Evolutionary conservation across 2,113 vertebrate genomes (phyloP), one percentile per base, ranked within the genome.

Genomic region (Pelobates fuscus): DNA sequence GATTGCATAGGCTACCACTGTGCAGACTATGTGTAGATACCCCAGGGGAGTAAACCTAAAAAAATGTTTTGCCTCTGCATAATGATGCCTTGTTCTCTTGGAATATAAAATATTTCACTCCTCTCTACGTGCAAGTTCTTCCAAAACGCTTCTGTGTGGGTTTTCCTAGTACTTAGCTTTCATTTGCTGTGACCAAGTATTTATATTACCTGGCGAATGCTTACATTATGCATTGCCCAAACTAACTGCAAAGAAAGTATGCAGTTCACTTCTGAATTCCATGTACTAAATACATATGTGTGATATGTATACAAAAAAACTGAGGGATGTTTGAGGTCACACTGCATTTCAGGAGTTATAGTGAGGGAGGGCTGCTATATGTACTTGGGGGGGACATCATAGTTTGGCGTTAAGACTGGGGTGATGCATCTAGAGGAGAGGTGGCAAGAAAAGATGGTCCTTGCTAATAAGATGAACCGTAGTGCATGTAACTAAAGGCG

Each of bases 401-500:
- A 43, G 17, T 30, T 64, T 55, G 21, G 18, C 55, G 8, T 71
- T 29, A 23, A 37, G 49, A 23, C 8, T n/a, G 20, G 61, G 26
- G 2, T 5, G 25, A 57, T 2, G 54, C 23, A 2, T 0, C 0
- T 1, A 18, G 77, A 18, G 57, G n/a, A 25, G 26, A 4, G 46
- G 70, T 7, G 2, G 68, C 21, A 59, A 79, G 54, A 61, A 14
- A 0, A 1, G 79, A 15, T 30, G 75, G 8, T 77, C 46, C 43
- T 52, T 67, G 18, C 68, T 60, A 54, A 12, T 27, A 79, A 77
- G 44, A 54, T 76, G 77, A 71, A 68, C 77, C 67, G 49, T 30
- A 73, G 37, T 54, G 17, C 59, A 30, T 72, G 79, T 82, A 79
- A 70, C 71, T 79, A 80, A 81, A 15, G 0, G 81, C 79, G 72